These are phyloP conservation scores for Listronotus bonariensis DNA, from an alignment of 1,140 invertebrate species.

Conservation along the genomic window DNA sequence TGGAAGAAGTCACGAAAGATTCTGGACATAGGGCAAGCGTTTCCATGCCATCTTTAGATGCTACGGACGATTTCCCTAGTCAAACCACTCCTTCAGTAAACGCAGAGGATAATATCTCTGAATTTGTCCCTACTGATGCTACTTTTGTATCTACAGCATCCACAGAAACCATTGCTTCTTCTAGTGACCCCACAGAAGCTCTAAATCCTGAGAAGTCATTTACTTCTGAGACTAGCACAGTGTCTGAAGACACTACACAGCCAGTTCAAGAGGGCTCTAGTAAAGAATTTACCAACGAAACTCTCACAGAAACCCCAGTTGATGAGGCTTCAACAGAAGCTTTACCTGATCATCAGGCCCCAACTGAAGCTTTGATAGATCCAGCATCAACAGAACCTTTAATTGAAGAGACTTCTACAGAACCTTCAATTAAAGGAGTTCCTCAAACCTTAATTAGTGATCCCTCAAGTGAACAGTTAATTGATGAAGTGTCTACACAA, in stretches of 20 bases:
- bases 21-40: conserved; percentile 26
- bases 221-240: neutral
- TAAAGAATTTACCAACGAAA: too few relatives aligned
- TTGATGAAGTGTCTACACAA: neutral
- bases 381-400: neutral
- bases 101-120: neutral
- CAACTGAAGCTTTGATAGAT: neutral
- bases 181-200: neutral
- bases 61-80: conserved; percentile 20
- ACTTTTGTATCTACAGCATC: neutral
- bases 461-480: neutral
- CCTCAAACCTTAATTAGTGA: neutral
- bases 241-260: neutral
- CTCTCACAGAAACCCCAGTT: too few relatives aligned
- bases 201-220: neutral
- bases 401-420: neutral
- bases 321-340: too few relatives aligned
- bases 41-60: conserved; percentile 36
- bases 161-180: neutral
- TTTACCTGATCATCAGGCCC: too few relatives aligned
- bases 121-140: conserved; percentile 10
- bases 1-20: conserved; percentile 28
- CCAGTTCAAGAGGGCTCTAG: neutral
- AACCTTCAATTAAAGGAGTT: neutral
- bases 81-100: neutral